A percentile compares a stretch with the other conserved stretches of the same genome.
These are phyloP conservation scores for Latheticus oryzae DNA, from an alignment of 2,888 invertebrate species.

Conservation along the genomic window DNA sequence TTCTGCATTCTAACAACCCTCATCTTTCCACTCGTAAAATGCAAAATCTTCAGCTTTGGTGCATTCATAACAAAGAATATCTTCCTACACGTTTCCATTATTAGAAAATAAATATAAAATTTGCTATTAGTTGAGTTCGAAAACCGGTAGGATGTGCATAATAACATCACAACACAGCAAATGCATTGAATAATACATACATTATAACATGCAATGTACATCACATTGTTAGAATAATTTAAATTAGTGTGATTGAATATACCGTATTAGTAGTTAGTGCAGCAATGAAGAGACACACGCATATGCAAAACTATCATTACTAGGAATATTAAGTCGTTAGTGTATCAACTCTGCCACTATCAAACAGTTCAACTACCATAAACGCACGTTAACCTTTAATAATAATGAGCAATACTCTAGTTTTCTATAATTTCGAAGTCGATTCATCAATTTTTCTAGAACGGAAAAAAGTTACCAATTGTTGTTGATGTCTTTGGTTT, in stretches of 20 bases:
- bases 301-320: conserved; percentile 46
- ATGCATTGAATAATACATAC: conserved; percentile 50
- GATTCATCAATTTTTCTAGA: no score
- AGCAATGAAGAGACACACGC: conserved; percentile 38
- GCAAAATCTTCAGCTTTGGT: no score
- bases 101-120: conserved; percentile 36
- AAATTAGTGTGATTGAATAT: conserved; percentile 51
- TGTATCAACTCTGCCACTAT: conserved; percentile 35
- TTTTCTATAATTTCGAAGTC: no score
- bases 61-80: no score
- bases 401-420: no score
- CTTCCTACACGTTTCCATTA: no score
- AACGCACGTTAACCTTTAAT: no score
- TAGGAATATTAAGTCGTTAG: conserved; percentile 44
- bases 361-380: conserved; percentile 33
- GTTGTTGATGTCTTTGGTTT: no score
- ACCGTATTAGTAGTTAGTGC: conserved; percentile 40
- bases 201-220: conserved; percentile 50
- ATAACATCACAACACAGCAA: conserved; percentile 46
- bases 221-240: conserved; percentile 52
- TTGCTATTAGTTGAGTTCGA: conserved; percentile 28
- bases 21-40: no score
- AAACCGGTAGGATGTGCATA: conserved; percentile 47
- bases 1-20: no score
- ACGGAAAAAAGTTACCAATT: no score